phyloP scores from a whole-genome alignment of 2,888 invertebrate genomes.

The Xanthorhoe designata region DNA sequence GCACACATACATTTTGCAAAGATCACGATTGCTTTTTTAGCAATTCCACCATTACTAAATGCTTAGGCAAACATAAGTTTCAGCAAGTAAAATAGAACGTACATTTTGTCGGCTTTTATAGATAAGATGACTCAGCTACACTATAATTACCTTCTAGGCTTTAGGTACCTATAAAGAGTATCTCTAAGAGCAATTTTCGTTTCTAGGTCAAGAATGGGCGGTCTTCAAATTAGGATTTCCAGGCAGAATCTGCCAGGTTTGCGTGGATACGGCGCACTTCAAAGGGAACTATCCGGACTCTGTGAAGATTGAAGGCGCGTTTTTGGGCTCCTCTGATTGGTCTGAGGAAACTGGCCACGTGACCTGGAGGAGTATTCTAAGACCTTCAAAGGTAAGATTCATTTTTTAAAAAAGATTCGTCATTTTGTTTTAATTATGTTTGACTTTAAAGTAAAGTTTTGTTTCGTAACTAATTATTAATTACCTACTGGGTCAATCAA shows the following conservation, averaged over 20 bases:
- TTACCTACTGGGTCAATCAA: no score
- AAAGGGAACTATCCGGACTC: slow-evolving; percentile 88
- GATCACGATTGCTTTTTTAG: no score
- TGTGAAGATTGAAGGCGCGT: slow-evolving; percentile 83
- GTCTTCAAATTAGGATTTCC: slow-evolving; percentile 85
- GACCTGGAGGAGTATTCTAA: slow-evolving; percentile 79
- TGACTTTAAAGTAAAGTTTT: no score
- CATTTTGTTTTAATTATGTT: no score
- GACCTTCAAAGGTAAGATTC: slow-evolving; percentile 78
- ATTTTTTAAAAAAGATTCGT: background rate
- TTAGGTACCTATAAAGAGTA: background rate
- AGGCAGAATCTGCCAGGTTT: slow-evolving; percentile 79
- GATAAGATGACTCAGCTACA: background rate
- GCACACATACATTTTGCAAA: no score
- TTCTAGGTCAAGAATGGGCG: slow-evolving; percentile 86
- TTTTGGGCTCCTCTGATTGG: slow-evolving; percentile 62
- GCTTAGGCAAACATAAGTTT: background rate
- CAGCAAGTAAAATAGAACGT: background rate
- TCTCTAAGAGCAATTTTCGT: slow-evolving; percentile 21
- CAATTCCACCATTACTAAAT: no score
- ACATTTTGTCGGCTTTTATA: background rate
- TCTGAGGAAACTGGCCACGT: slow-evolving; percentile 48
- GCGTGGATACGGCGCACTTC: slow-evolving; percentile 87
- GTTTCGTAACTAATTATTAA: no score
- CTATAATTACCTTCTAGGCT: background rate